A percentile compares a stretch with the other conserved stretches of the same genome.
These are phyloP conservation scores for Ectobius pallidus DNA, from an alignment of 2,888 invertebrate genomes.

Conservation along the genomic window DNA sequence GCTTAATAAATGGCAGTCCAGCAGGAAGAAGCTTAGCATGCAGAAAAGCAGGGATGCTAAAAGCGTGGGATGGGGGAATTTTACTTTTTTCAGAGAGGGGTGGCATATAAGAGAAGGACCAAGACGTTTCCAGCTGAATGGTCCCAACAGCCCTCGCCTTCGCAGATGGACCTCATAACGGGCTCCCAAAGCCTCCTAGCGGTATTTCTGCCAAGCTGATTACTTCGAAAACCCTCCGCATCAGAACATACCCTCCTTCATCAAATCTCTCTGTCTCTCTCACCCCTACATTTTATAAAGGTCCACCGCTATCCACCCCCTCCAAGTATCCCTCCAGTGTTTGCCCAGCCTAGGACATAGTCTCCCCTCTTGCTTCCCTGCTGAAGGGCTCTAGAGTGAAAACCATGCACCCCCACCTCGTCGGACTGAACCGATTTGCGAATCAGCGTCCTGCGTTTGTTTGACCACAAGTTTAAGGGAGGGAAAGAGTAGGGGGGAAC, in stretches of 20 bases:
- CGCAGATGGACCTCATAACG: constrained; percentile 11
- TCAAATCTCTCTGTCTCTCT: neutral
- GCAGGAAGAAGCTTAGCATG: neutral
- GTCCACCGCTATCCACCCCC: constrained; percentile 14
- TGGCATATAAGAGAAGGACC: neutral
- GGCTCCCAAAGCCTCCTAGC: neutral
- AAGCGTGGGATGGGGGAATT: neutral
- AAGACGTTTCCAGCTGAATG: neutral
- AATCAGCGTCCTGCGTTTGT: constrained; percentile 35
- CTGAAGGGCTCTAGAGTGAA: constrained; percentile 8
- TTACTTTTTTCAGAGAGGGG: neutral
- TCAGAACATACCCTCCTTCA: constrained; percentile 10
- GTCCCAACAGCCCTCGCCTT: neutral
- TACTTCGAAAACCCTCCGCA: neutral
- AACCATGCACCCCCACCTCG: constrained; percentile 15
- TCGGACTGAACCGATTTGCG: constrained; percentile 34
- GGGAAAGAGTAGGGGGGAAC: constrained; percentile 24
- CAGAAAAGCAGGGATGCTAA: neutral
- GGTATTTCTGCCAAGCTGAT: constrained; percentile 16
- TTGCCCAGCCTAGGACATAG: constrained; percentile 15
- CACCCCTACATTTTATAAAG: constrained; percentile 18
- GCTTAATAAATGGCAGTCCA: constrained; percentile 13
- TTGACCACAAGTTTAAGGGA: constrained; percentile 35
- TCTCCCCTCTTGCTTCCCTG: neutral
- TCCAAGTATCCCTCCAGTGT: neutral